Evolutionary conservation across 2,888 invertebrate species (phyloP).

Genomic region (Cerastis leucographa): DNA sequence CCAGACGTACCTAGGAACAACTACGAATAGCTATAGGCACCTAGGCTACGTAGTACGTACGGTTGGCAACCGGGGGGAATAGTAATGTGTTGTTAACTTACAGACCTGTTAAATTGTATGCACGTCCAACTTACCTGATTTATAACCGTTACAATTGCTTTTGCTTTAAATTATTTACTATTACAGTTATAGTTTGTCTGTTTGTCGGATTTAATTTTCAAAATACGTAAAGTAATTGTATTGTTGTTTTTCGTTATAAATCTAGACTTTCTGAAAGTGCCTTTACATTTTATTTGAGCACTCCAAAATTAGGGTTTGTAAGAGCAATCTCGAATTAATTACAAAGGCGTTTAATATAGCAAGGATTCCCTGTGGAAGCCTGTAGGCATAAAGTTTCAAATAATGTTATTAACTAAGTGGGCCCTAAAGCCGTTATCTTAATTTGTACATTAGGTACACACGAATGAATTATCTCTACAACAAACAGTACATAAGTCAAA

Average conservation of each 20-base stretch:
- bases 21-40: slow-evolving; percentile 19
- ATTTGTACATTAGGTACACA: slow-evolving; percentile 41
- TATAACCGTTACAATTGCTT: slow-evolving; percentile 75
- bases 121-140: slow-evolving; percentile 77
- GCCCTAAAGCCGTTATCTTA: slow-evolving; percentile 44
- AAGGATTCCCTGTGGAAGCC: slow-evolving; percentile 27
- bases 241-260: slow-evolving; percentile 9
- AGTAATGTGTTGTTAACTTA: slow-evolving; percentile 77
- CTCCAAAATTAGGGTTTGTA: slow-evolving; percentile 15
- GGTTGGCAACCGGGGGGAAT: slow-evolving; percentile 70
- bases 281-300: slow-evolving; percentile 5
- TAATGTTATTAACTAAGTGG: slow-evolving; percentile 38
- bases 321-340: slow-evolving; percentile 40
- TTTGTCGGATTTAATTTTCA: slow-evolving; percentile 48
- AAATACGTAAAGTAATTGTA: slow-evolving; percentile 25
- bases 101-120: slow-evolving; percentile 78
- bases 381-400: slow-evolving; percentile 36
- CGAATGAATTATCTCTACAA: slow-evolving; percentile 38
- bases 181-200: slow-evolving; percentile 49
- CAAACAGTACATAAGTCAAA: slow-evolving; percentile 46
- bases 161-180: slow-evolving; percentile 73
- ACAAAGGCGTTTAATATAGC: slow-evolving; percentile 14
- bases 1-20: slow-evolving; percentile 38
- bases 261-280: neutral
- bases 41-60: slow-evolving; percentile 12